Base-by-base conservation (phyloP, 2,888 invertebrate genomes). In the Priocnemis perturbator region DNA sequence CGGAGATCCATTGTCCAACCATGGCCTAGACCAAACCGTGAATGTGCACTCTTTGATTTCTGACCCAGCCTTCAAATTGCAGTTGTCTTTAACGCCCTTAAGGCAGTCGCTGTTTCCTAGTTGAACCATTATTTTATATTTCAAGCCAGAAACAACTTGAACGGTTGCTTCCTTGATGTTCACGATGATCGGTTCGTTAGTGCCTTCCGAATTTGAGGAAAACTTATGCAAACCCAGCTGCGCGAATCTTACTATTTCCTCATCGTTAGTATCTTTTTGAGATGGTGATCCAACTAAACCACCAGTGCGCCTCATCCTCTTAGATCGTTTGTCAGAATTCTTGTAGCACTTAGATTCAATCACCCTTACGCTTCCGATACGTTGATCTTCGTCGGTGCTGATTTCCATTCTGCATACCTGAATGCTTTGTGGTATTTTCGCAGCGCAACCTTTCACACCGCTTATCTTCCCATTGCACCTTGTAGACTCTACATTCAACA, bases 11-110 rank as follows among this genome's bases (percentile, higher is more conserved):
- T 86, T 64, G 23, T 91, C 89, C 60, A 92, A 73, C 93, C 93
- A 93, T 3, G 92, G 91, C 78, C 90, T 90, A 59, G 92, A 91
- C 93, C 92, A 93, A 56, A 93, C 89, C 63, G 86, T 77, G 45
- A 93, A 83, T 26, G 89, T 76, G 81, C 93, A 93, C 19, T 84
- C 77, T 19, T 81, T 80, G 1, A 74, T 65, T 26, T 84, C 81
- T 5, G 81, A 81, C 26, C 84, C 82, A 5, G 86, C 74, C 47
- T 86, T 80, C 53, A 87, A 69, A 52, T 83, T 70, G 52, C 87
- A 87, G 45, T 81, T 79, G n/a, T 82, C 79, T 55, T 81, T 76
- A 3, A 48, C 60, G 3, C 85, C 85, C 74, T 90, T 91, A 9
- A 86, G 81, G 76, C 93, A 93, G 65, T 90, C 89, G 2, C 92